Conservation (phyloP, 2,888 invertebrate genomes). For the Zygaena filipendulae region DNA sequence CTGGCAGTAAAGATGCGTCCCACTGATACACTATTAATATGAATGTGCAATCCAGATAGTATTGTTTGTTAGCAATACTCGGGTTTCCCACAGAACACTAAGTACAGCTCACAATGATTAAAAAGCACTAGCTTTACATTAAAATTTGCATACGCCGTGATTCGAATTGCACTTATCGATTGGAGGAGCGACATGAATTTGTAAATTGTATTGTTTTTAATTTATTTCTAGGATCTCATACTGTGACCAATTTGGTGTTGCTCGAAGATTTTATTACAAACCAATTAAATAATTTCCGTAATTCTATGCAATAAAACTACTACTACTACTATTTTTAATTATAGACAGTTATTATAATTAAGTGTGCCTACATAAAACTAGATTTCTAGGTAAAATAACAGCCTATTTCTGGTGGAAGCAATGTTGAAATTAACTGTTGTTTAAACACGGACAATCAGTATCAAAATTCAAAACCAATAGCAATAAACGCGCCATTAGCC, state of each 20-base stretch:
- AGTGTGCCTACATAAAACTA: too few species aligned
- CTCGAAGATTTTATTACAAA: too few species aligned
- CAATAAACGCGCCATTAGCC: conserved; percentile 45
- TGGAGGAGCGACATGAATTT: too few species aligned
- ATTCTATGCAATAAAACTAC: too few species aligned
- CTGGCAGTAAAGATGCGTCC: conserved; percentile 41
- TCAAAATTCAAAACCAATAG: conserved; percentile 44
- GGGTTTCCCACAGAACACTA: conserved; percentile 18
- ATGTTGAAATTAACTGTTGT: conserved; percentile 7
- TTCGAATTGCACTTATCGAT: conserved; percentile 53
- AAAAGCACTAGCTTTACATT: conserved; percentile 55
- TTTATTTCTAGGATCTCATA: too few species aligned
- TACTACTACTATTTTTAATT: too few species aligned
- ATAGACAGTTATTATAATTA: too few species aligned
- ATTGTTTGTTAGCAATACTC: conserved; percentile 44
- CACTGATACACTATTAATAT: conserved; percentile 46
- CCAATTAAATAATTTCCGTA: too few species aligned
- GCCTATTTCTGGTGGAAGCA: too few species aligned
- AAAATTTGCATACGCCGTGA: conserved; percentile 60
- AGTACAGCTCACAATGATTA: conserved; percentile 53
- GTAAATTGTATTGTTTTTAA: too few species aligned
- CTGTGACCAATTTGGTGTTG: too few species aligned
- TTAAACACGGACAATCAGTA: conserved; percentile 16
- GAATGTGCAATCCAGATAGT: conserved; percentile 49
- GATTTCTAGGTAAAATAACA: too few species aligned